Evolutionary conservation across 2,113 vertebrate species (phyloP), one percentile per base, ranked within the genome.

Genomic region (Bubo scandiacus): DNA sequence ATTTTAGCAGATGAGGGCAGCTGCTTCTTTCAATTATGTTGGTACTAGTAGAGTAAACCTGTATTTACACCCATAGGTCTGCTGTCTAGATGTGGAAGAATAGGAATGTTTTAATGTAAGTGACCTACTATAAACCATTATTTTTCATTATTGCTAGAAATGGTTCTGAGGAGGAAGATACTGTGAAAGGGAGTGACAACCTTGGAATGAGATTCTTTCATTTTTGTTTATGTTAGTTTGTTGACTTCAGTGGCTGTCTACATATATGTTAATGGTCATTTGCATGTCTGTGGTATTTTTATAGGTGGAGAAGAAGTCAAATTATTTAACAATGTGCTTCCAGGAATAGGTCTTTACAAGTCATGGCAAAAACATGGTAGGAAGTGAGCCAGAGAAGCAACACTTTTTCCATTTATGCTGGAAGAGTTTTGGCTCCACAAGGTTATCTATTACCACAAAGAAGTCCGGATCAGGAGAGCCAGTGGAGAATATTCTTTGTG

Each of bases 111-210:
- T 72, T 62, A 66, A n/a, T 9, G 11, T 45, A 77, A 85, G 26
- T 1, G 1, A 66, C 71, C 40, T 52, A 26, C 36, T 52, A 23
- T n/a, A 72, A 91, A 86, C 9, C 20, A 8, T 79, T 40, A 91
- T 93, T 92, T 95, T 97, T 95, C 75, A 47, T 93, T 97, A 82
- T 91, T 96, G 96, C 95, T 96, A 68, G 95, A 97, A 97, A 90
- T 93, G 86, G 94, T 97, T 97, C 97, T 91, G 96, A 96, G 92
- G 81, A 97, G 92, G 93, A 92, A 97, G 94, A 94, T 91, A 95
- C 91, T 51, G 92, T 94, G 96, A 96, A 98, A 97, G 23, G 95
- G 95, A 97, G 94, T 91, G 67, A 89, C 72, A 96, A 89, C 84
- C 84, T 92, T 92, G 97, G 98, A 75, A 85, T 66, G 17, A 18